phyloP scores from a whole-genome alignment of 2,888 invertebrate species.

The Agonopterix heracliana region DNA sequence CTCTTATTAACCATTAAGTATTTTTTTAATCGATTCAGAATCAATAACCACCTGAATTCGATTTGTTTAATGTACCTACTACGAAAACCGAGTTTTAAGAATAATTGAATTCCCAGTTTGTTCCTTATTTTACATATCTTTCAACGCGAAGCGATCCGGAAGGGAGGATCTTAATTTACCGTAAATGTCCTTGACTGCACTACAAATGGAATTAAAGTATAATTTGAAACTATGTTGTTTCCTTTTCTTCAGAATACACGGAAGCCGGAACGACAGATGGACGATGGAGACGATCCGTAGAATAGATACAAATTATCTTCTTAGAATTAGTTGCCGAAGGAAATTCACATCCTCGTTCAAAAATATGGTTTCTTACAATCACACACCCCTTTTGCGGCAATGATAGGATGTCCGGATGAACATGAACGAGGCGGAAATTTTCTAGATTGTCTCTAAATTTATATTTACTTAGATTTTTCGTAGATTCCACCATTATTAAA shows the following conservation, averaged over 20 bases:
- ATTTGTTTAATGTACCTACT: not conserved
- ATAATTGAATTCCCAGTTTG: not conserved
- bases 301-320: slow-evolving; percentile 38
- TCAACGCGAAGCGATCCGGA: too few relatives aligned
- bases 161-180: too few relatives aligned
- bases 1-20: not conserved
- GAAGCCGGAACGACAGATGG: slow-evolving; percentile 30
- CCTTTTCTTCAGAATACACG: slow-evolving; percentile 16
- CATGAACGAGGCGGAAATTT: too few relatives aligned
- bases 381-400: slow-evolving; percentile 7
- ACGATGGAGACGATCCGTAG: slow-evolving; percentile 12
- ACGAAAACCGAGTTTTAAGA: not conserved
- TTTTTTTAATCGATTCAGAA: slow-evolving; percentile 1
- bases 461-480: too few relatives aligned
- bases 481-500: too few relatives aligned
- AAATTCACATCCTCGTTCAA: slow-evolving; percentile 42
- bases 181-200: too few relatives aligned
- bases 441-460: too few relatives aligned
- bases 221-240: not conserved
- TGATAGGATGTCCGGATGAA: not conserved
- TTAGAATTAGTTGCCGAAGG: slow-evolving; percentile 36
- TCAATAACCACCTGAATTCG: not conserved
- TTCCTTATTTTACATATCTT: too few relatives aligned
- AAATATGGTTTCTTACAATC: slow-evolving; percentile 25
- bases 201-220: too few relatives aligned